These are phyloP conservation scores for Semnopithecus entellus DNA, from an alignment of 2,113 vertebrate species.

Conservation along the genomic window DNA sequence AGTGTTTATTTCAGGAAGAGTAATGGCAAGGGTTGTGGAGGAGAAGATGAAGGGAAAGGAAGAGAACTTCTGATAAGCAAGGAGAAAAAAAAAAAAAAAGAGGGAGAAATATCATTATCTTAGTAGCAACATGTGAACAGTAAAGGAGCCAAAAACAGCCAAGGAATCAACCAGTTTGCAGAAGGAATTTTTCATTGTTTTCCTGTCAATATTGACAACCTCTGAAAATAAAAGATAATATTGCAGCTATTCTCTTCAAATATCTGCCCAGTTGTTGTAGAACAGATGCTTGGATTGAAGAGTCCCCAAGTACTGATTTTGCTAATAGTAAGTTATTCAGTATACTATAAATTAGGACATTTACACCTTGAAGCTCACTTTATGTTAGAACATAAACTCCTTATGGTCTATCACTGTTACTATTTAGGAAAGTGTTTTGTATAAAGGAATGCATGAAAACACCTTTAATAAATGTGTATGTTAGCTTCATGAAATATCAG, in stretches of 20 bases:
- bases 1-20: neutral
- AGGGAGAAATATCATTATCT: neutral
- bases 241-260: neutral
- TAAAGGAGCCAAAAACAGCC: neutral
- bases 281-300: neutral
- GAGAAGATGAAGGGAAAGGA: neutral
- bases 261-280: neutral
- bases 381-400: neutral
- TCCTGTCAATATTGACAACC: neutral
- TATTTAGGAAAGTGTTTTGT: neutral
- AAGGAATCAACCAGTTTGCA: neutral
- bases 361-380: neutral
- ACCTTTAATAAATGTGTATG: neutral
- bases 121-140: neutral
- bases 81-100: neutral
- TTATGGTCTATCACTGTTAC: neutral
- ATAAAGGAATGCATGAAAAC: neutral
- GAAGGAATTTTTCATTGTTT: neutral
- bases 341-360: neutral
- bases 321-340: neutral
- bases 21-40: fast-evolving
- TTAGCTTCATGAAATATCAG: neutral
- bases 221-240: neutral
- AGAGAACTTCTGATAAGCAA: neutral
- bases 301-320: neutral